Evolutionary conservation across 2,888 invertebrate genomes (phyloP).

Genomic region (Eilema caniola): DNA sequence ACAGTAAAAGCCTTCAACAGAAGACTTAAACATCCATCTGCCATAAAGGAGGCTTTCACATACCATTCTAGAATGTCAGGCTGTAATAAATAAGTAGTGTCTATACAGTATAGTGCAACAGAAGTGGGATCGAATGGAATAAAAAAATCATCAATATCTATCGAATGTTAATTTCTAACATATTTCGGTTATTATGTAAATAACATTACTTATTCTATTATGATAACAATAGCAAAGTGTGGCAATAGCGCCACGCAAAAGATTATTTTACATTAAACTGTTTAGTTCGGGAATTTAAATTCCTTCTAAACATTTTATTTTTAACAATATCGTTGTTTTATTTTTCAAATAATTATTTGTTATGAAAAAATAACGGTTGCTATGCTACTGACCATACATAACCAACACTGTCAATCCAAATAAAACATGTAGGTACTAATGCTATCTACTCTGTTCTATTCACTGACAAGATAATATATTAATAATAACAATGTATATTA

Average conservation of each 20-base stretch:
- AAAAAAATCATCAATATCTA: slow-evolving; percentile 1
- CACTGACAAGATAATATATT: slow-evolving; percentile 12
- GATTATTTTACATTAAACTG: slow-evolving; percentile 7
- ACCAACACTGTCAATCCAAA: background rate
- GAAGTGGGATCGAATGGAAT: background rate
- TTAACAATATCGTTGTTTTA: slow-evolving; percentile 28
- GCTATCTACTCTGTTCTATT: slow-evolving; percentile 4
- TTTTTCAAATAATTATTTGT: slow-evolving; percentile 23
- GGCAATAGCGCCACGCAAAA: slow-evolving; percentile 8
- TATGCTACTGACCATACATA: background rate
- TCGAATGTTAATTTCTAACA: slow-evolving; percentile 9
- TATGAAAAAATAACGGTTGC: background rate
- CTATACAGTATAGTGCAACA: slow-evolving; percentile 7
- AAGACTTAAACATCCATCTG: background rate
- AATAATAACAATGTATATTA: slow-evolving; percentile 20
- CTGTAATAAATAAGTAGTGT: background rate
- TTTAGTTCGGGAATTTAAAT: slow-evolving; percentile 7
- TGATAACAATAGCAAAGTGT: slow-evolving; percentile 13
- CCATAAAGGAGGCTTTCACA: background rate
- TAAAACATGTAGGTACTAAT: background rate
- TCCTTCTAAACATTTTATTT: slow-evolving; percentile 12
- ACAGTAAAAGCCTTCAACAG: background rate
- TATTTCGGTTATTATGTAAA: background rate
- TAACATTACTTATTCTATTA: slow-evolving; percentile 11
- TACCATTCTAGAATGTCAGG: background rate